phyloP scores from a whole-genome alignment of 1,140 invertebrate species.

The Dysdera silvatica region DNA sequence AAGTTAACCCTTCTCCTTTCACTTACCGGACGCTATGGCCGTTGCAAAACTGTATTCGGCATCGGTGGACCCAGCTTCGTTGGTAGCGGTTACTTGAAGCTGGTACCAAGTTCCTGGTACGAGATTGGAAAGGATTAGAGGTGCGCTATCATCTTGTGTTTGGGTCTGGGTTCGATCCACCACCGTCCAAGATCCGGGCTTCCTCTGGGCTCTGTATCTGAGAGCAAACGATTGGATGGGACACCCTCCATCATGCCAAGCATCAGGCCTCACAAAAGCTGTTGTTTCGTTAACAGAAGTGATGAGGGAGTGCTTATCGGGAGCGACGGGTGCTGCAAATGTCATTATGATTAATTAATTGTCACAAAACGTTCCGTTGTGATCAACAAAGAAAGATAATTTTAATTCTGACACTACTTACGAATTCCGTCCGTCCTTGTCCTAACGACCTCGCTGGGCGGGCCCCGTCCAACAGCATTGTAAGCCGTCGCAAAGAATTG shows the following conservation, averaged over 20 bases:
- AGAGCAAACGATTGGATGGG: slow-evolving; percentile 64
- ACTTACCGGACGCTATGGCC: slow-evolving; percentile 1
- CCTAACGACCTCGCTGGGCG: slow-evolving; percentile 39
- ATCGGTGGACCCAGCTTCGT: slow-evolving; percentile 79
- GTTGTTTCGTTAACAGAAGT: slow-evolving; percentile 60
- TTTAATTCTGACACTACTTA: slow-evolving; percentile 26
- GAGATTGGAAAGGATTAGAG: slow-evolving; percentile 51
- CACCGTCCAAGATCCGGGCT: slow-evolving; percentile 3
- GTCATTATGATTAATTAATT: not conserved
- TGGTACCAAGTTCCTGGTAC: slow-evolving; percentile 75
- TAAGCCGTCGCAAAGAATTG: slow-evolving; percentile 48
- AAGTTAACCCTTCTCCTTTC: not conserved
- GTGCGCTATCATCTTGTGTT: slow-evolving; percentile 25
- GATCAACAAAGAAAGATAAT: not conserved
- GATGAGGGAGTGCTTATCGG: slow-evolving; percentile 42
- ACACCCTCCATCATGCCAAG: slow-evolving; percentile 73
- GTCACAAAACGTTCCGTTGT: not conserved
- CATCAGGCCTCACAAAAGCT: slow-evolving; percentile 58
- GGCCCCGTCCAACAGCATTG: slow-evolving; percentile 42
- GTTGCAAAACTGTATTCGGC: slow-evolving; percentile 71
- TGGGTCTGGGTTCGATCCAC: slow-evolving; percentile 20
- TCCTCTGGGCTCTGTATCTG: slow-evolving; percentile 39
- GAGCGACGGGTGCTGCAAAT: slow-evolving; percentile 32
- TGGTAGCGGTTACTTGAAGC: slow-evolving; percentile 75
- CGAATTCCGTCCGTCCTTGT: slow-evolving; percentile 45